Conservation (phyloP, 1,140 invertebrate species). For the Propsilocerus akamusi region DNA sequence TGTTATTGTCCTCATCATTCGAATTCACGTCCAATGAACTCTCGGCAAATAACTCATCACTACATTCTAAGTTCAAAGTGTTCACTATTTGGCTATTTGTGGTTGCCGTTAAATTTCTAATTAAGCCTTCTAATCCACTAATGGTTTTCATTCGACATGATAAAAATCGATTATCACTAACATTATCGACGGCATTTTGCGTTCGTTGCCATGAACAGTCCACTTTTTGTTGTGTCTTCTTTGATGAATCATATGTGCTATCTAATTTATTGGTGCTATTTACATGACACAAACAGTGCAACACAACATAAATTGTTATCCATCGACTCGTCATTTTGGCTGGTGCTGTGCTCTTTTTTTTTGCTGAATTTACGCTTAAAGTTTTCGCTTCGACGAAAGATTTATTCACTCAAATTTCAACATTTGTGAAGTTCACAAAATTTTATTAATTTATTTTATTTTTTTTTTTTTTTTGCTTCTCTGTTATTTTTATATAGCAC, state of each 20-base stretch:
- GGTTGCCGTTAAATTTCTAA: slow-evolving; percentile 39
- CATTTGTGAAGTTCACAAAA: neutral
- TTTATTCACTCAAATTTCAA: slow-evolving; percentile 1
- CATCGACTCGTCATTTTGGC: neutral
- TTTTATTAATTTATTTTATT: neutral
- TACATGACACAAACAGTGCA: neutral
- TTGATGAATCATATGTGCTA: neutral
- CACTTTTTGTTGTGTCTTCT: neutral
- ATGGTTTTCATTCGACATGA: slow-evolving; percentile 54
- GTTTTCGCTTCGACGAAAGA: neutral
- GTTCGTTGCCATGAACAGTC: neutral
- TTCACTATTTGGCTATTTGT: slow-evolving; percentile 40
- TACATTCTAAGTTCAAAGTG: slow-evolving; percentile 52
- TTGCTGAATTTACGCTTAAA: neutral
- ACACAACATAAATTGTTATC: neutral
- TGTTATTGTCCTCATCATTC: neutral
- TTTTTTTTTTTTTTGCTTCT: too few relatives aligned
- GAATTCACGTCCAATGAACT: slow-evolving; percentile 33
- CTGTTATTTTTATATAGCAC: too few relatives aligned
- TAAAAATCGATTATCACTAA: slow-evolving; percentile 17
- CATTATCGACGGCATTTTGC: neutral
- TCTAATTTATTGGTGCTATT: slow-evolving; percentile 3
- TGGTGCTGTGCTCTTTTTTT: neutral
- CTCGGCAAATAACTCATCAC: slow-evolving; percentile 61
- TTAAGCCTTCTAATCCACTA: slow-evolving; percentile 42